Conservation (phyloP, 1,140 invertebrate genomes). For the Platyscapa corneri region DNA sequence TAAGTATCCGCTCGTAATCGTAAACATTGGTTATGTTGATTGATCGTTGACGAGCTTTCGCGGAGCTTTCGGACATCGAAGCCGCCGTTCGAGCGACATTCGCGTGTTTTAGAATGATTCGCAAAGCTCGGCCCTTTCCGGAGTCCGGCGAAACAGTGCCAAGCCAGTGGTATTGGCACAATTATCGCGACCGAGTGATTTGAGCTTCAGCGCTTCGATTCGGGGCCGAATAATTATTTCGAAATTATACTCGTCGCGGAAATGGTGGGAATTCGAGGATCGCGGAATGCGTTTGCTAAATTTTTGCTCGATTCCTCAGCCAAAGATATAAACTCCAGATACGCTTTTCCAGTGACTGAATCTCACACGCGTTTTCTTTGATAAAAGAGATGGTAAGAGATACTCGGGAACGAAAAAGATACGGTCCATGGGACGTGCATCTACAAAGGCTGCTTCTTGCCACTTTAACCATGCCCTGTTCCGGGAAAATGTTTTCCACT, state of each 20-base stretch:
- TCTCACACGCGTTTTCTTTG: slow-evolving; percentile 38
- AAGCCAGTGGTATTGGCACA: too few species aligned
- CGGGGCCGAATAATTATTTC: background rate
- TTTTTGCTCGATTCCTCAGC: slow-evolving; percentile 31
- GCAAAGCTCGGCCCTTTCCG: too few species aligned
- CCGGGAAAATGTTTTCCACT: slow-evolving; percentile 1
- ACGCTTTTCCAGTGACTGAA: slow-evolving; percentile 43
- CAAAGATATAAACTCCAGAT: slow-evolving; percentile 31
- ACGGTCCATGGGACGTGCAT: slow-evolving; percentile 3
- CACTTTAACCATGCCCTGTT: slow-evolving; percentile 22
- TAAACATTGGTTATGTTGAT: too few species aligned
- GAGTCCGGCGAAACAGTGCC: too few species aligned
- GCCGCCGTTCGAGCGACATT: too few species aligned
- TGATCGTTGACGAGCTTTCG: too few species aligned
- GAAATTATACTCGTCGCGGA: slow-evolving; percentile 18
- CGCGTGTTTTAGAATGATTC: too few species aligned
- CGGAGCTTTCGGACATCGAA: too few species aligned
- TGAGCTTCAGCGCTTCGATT: too few species aligned
- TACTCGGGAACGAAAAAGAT: slow-evolving; percentile 39
- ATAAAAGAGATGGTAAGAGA: slow-evolving; percentile 27
- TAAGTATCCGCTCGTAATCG: too few species aligned
- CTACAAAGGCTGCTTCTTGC: slow-evolving; percentile 34
- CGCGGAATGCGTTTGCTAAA: background rate
- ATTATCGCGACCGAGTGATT: too few species aligned
- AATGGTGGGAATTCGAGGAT: slow-evolving; percentile 32